A percentile compares a stretch with the other conserved stretches of the same genome.
phyloP scores from a whole-genome alignment of 2,888 invertebrate genomes.

The Leucoptera coffeella region DNA sequence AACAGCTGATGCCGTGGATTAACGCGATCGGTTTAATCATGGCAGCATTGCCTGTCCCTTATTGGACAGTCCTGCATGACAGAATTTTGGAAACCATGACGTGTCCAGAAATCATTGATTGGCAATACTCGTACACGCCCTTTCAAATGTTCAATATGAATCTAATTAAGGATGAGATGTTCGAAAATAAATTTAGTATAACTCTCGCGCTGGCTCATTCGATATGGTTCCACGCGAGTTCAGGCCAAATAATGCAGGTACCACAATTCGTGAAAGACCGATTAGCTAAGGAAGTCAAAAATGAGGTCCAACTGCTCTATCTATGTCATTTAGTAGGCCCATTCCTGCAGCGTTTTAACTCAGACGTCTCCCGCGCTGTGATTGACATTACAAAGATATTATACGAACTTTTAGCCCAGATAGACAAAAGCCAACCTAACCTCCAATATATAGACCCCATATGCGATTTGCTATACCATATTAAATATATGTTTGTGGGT shows the following conservation, averaged over 20 bases:
- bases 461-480: conserved; percentile 92
- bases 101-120: conserved; percentile 62
- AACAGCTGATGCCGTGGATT: conserved; percentile 87
- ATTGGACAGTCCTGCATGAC: conserved; percentile 87
- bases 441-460: conserved; percentile 86
- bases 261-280: conserved; percentile 79
- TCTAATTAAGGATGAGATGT: conserved; percentile 66
- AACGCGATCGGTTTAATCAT: conserved; percentile 85
- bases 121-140: conserved; percentile 66
- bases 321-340: conserved; percentile 91
- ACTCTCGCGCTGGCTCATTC: conserved; percentile 86
- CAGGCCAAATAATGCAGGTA: conserved; percentile 82
- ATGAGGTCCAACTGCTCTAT: conserved; percentile 85
- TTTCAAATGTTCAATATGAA: conserved; percentile 78
- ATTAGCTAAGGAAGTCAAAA: conserved; percentile 71
- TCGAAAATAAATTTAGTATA: conserved; percentile 82
- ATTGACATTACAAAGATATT: conserved; percentile 79
- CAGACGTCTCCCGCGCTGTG: conserved; percentile 74
- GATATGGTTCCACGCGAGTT: conserved; percentile 92
- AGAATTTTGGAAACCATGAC: conserved; percentile 72
- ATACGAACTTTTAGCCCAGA: conserved; percentile 85
- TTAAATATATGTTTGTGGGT: conserved; percentile 97
- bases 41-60: conserved; percentile 87
- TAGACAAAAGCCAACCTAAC: conserved; percentile 74
- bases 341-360: conserved; percentile 83